phyloP scores from a whole-genome alignment of 2,888 invertebrate species.

The Herminia tarsipennalis region DNA sequence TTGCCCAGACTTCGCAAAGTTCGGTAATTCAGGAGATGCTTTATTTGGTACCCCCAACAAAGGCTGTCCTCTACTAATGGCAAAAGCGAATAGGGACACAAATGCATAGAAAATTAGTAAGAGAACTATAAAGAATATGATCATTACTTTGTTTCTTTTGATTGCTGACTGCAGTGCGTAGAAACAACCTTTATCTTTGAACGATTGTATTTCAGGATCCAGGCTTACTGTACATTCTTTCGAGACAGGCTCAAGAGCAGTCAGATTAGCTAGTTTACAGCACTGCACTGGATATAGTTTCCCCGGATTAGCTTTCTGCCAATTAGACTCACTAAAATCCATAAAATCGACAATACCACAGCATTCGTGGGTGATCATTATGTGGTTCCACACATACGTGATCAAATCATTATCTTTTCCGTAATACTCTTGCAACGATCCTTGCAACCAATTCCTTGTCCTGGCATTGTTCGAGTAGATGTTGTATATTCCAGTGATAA shows the following conservation, averaged over 20 bases:
- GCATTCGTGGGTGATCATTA: slow-evolving; percentile 73
- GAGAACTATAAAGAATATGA: slow-evolving; percentile 62
- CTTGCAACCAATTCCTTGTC: slow-evolving; percentile 53
- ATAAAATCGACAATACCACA: slow-evolving; percentile 65
- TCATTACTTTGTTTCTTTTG: slow-evolving; percentile 52
- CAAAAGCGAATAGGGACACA: slow-evolving; percentile 66
- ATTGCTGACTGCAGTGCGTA: slow-evolving; percentile 57
- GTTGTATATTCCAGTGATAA: slow-evolving; percentile 68
- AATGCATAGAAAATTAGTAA: slow-evolving; percentile 49
- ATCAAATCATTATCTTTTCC: slow-evolving; percentile 71
- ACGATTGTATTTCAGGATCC: slow-evolving; percentile 41
- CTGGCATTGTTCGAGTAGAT: slow-evolving; percentile 64
- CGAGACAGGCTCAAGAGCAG: slow-evolving; percentile 54
- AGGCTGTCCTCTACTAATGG: slow-evolving; percentile 67
- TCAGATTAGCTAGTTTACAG: slow-evolving; percentile 62
- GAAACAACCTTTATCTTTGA: slow-evolving; percentile 65
- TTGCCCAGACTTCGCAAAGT: slow-evolving; percentile 48
- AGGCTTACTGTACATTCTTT: slow-evolving; percentile 55
- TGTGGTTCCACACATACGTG: slow-evolving; percentile 63
- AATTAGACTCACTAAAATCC: slow-evolving; percentile 65
- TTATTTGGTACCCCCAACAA: too few species aligned
- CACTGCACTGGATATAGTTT: slow-evolving; percentile 69
- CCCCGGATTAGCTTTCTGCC: slow-evolving; percentile 57
- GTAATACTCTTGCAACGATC: slow-evolving; percentile 57
- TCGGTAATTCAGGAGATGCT: too few species aligned